phyloP scores from a whole-genome alignment of 53 echinoderm and acorn worm species.

The Holothuria leucospilota region DNA sequence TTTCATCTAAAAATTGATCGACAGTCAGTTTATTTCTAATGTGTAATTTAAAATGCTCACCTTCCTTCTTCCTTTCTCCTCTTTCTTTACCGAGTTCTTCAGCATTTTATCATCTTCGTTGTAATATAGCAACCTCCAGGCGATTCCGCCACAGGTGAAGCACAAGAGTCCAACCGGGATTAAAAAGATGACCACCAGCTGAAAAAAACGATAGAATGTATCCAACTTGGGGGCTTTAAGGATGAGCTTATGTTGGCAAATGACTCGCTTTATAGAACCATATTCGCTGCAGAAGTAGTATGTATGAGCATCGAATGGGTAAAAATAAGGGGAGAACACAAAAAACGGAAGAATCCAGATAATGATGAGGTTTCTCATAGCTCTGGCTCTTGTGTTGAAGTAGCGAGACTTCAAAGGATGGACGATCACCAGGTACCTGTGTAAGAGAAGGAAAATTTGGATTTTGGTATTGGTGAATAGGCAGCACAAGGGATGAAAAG shows the following conservation, averaged over 20 bases:
- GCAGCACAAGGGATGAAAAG: too few species aligned
- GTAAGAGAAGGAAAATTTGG: background rate
- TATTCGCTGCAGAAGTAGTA: constrained; percentile 73
- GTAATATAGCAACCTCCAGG: constrained; percentile 74
- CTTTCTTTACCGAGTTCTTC: constrained; percentile 84
- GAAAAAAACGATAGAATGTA: constrained; percentile 60
- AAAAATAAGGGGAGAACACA: constrained; percentile 83
- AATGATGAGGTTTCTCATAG: constrained; percentile 70
- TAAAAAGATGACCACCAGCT: constrained; percentile 73
- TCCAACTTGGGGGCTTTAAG: constrained; percentile 14
- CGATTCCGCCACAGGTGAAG: constrained; percentile 87
- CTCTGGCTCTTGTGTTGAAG: constrained; percentile 92
- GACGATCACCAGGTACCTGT: constrained; percentile 91
- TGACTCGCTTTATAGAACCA: constrained; percentile 70
- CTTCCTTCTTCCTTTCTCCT: constrained; percentile 86
- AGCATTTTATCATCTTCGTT: constrained; percentile 91
- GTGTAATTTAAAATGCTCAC: constrained; percentile 16
- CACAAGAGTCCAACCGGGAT: constrained; percentile 73
- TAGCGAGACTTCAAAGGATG: constrained; percentile 85
- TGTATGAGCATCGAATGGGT: constrained; percentile 62
- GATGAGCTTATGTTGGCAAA: constrained; percentile 68
- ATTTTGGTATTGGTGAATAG: too few species aligned
- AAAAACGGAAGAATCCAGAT: constrained; percentile 82
- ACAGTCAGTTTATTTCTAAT: too few species aligned
- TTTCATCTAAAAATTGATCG: too few species aligned